Base-by-base conservation (phyloP, 2,113 vertebrate species). In the Lophochroa leadbeateri region DNA sequence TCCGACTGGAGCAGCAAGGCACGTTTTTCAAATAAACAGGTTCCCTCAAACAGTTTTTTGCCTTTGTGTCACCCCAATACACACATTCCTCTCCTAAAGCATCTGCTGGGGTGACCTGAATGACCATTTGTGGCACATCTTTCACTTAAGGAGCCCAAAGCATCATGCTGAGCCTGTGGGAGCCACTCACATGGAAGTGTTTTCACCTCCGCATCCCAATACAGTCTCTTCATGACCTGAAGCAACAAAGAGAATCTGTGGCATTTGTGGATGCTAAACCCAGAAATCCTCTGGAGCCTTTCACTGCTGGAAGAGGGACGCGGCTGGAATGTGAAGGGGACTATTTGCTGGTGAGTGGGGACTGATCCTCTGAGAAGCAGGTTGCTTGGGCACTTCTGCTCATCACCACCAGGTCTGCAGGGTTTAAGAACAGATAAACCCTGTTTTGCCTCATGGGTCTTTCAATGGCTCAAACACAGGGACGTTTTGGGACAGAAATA, bases 21-120 rank as follows among this genome's bases (percentile, higher is more conserved):
- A 97, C 75, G 90, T 96, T 96, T 90, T 95, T 90, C 90, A 95
- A 92, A 97, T 91, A 95, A 97, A 96, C 94, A 97, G 97, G 95
- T 94, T 96, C 69, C n/a, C 79, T 96, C 82, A 75, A 72, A 93
- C 46, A 46, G 35, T 35, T 88, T 95, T 95, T 81, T 96, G 90
- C 86, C 65, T 95, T 87, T 52, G 41, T 87, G 74, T 93, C 87
- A 91, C 82, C 91, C 84, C 79, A 70, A 24, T 24, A 63, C 44
- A 55, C 0, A 0, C 71, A 88, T 94, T 82, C 82, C 23, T 77
- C 37, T 58, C 90, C 76, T 82, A 82, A 92, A 90, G 78, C 81
- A 57, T 33, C 65, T 94, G 75, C 49, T 52, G 65, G 39, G 35
- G 58, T 91, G 53, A 86, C 50, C 33, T 12, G 20, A 76, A 64